These are phyloP conservation scores for Sebastes baramenuke DNA, from an alignment of 2,797 vertebrate genomes.

Conservation along the genomic window DNA sequence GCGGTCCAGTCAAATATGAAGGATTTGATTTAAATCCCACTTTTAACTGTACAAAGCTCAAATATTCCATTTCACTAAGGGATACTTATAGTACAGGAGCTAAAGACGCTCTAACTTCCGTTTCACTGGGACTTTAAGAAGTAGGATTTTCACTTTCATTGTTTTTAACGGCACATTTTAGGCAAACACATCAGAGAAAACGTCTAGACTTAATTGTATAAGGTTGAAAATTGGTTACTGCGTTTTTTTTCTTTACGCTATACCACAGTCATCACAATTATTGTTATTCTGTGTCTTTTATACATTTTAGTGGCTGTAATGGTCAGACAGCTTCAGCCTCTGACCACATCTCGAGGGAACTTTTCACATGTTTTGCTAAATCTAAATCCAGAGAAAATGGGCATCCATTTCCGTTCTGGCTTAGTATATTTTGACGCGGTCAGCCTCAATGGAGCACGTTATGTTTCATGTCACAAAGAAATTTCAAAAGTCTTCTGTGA, in stretches of 20 bases:
- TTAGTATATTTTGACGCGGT: slow-evolving; percentile 29
- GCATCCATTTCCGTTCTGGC: slow-evolving; percentile 40
- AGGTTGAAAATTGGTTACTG: neutral
- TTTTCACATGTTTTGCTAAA: slow-evolving; percentile 27
- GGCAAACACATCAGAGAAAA: neutral
- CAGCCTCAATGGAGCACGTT: slow-evolving; percentile 18
- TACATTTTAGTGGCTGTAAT: slow-evolving; percentile 31
- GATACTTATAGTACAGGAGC: rapidly evolving
- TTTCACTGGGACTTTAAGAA: neutral
- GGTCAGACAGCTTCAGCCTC: slow-evolving; percentile 41
- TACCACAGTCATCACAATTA: slow-evolving; percentile 54
- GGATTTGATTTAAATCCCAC: neutral
- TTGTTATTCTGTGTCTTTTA: slow-evolving; percentile 48
- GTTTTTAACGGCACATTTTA: neutral
- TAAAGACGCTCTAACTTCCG: neutral
- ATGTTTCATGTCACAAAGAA: neutral
- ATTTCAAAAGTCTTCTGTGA: slow-evolving; percentile 5
- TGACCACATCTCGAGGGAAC: slow-evolving; percentile 11
- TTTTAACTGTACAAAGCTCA: neutral
- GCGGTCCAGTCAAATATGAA: neutral
- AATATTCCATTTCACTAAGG: neutral
- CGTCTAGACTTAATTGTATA: neutral
- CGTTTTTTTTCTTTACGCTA: slow-evolving; percentile 19
- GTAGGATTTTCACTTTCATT: neutral
- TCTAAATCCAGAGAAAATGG: slow-evolving; percentile 51